Percentiles rank a stretch among this genome's conserved stretches.
These are phyloP conservation scores for Lanistes nyassanus DNA, from an alignment of 1,140 invertebrate species.

Conservation along the genomic window DNA sequence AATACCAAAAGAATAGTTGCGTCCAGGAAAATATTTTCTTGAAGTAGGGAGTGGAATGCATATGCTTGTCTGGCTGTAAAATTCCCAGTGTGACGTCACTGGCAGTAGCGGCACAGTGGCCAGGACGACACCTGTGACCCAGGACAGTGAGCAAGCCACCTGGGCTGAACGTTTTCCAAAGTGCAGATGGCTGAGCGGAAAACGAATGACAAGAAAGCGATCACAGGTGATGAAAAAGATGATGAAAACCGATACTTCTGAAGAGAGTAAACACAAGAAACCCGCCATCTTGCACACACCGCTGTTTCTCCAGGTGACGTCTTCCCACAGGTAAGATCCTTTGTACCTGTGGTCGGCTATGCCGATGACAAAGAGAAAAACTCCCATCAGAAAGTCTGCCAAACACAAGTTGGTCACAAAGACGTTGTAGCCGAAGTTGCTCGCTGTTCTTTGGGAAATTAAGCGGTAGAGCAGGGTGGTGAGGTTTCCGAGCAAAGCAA, in stretches of 20 bases:
- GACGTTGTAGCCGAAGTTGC: conserved; percentile 26
- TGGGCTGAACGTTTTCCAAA: conserved; percentile 25
- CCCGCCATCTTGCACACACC: conserved; percentile 48
- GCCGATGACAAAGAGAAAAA: conserved; percentile 53
- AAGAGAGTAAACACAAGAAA: conserved; percentile 43
- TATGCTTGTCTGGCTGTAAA: conserved; percentile 31
- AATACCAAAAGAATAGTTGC: conserved; percentile 35
- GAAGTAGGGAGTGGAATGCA: conserved; percentile 45
- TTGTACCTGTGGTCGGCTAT: conserved; percentile 44
- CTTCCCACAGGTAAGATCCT: conserved; percentile 42
- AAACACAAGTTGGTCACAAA: conserved; percentile 50
- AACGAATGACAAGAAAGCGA: conserved; percentile 44
- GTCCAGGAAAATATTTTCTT: conserved; percentile 26
- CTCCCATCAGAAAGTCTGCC: conserved; percentile 56
- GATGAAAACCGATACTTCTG: conserved; percentile 47
- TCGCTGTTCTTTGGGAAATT: conserved; percentile 5
- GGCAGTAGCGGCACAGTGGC: conserved; percentile 33
- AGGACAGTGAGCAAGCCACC: conserved; percentile 15
- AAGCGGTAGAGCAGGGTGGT: conserved; percentile 37
- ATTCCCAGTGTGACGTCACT: conserved; percentile 11
- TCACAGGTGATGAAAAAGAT: conserved; percentile 51
- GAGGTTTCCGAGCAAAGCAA: conserved; percentile 41
- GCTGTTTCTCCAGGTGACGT: conserved; percentile 41
- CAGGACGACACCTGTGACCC: conserved; percentile 31
- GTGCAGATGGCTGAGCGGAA: conserved; percentile 30